A percentile compares a stretch with the other conserved stretches of the same genome.
phyloP scores from a whole-genome alignment of 2,888 invertebrate species.

The Oligia latruncula region DNA sequence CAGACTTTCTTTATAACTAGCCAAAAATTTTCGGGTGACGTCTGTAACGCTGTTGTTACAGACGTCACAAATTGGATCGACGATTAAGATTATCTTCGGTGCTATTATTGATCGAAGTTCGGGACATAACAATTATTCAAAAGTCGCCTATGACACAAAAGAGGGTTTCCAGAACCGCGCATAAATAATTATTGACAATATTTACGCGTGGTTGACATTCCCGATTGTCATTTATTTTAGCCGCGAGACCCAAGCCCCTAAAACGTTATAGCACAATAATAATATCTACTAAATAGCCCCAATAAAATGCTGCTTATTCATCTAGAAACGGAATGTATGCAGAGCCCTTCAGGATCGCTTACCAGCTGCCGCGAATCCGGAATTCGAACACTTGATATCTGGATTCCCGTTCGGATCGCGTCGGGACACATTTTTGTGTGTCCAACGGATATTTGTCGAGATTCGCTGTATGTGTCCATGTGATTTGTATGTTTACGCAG shows the following conservation, averaged over 20 bases:
- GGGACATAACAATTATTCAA: neutral
- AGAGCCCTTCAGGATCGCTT: slow-evolving; percentile 9
- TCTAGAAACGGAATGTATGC: slow-evolving; percentile 36
- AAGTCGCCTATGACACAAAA: neutral
- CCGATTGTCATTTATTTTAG: neutral
- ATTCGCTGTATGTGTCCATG: slow-evolving; percentile 6
- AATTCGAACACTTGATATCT: slow-evolving; percentile 26
- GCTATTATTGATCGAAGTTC: too few species aligned
- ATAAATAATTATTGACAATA: too few species aligned
- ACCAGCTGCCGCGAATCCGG: slow-evolving; percentile 23
- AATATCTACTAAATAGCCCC: neutral
- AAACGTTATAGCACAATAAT: neutral
- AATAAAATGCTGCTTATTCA: slow-evolving; percentile 31
- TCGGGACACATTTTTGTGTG: slow-evolving; percentile 53
- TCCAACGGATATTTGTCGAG: slow-evolving; percentile 34
- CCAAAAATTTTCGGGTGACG: neutral
- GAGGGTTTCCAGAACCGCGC: neutral
- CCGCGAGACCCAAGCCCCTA: too few species aligned
- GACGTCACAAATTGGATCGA: neutral
- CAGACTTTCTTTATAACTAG: neutral
- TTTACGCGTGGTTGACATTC: too few species aligned
- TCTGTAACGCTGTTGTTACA: neutral
- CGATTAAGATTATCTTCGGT: too few species aligned
- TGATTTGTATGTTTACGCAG: slow-evolving; percentile 37
- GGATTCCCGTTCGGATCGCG: slow-evolving; percentile 29